Evolutionary conservation across 2,888 invertebrate species (phyloP).

Genomic region (Drosophila koepferae): DNA sequence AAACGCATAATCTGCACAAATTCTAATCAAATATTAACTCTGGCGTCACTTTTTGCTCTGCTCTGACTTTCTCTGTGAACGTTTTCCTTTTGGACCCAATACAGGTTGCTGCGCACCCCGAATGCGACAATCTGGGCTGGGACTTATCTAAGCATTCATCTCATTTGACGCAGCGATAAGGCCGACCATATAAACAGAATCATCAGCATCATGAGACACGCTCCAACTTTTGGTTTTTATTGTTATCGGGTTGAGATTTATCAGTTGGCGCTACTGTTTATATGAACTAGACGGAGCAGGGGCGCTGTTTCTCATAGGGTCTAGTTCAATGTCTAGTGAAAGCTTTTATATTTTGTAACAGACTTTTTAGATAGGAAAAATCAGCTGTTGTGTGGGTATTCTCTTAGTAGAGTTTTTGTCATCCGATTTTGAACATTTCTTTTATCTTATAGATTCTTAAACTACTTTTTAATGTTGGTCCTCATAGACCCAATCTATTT

Average conservation of each 20-base stretch:
- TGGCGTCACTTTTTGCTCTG: conserved; percentile 29
- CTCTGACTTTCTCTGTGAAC: conserved; percentile 35
- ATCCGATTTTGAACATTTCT: not conserved
- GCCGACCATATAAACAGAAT: conserved; percentile 49
- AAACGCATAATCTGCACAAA: conserved; percentile 28
- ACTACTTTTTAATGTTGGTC: too few species aligned
- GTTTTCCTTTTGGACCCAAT: conserved; percentile 18
- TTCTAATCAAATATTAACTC: conserved; percentile 43
- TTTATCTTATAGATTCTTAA: not conserved
- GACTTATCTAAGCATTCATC: conserved; percentile 65
- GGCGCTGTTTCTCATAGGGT: conserved; percentile 23
- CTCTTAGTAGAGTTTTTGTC: not conserved
- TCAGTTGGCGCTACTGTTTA: conserved; percentile 49
- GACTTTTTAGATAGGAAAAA: not conserved
- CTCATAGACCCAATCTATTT: not conserved
- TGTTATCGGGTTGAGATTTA: conserved; percentile 52
- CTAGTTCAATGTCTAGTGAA: not conserved
- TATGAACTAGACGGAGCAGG: conserved; percentile 22
- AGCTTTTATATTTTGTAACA: too few species aligned
- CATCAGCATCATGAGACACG: conserved; percentile 39
- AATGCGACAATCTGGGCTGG: conserved; percentile 60
- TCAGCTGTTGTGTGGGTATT: not conserved
- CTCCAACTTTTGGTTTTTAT: conserved; percentile 16
- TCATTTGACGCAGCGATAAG: conserved; percentile 73
- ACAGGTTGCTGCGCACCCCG: conserved; percentile 34